phyloP scores from a whole-genome alignment of 2,113 vertebrate genomes.

The Choloepus hoffmanni region DNA sequence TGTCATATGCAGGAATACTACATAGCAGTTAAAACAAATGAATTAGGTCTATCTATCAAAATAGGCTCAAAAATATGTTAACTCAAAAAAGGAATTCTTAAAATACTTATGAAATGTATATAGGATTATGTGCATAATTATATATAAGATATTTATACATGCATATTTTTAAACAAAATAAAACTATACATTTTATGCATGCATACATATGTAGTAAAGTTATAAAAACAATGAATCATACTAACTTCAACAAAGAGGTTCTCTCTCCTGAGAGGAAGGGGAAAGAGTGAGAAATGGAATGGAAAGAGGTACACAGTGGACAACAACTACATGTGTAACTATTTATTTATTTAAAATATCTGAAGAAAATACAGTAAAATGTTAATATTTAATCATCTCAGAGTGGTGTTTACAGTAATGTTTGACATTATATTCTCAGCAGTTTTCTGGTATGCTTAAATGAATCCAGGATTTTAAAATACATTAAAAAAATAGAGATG shows the following conservation, averaged over 20 bases:
- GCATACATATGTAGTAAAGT: background rate
- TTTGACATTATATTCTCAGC: background rate
- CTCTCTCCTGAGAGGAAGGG: background rate
- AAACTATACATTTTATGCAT: background rate
- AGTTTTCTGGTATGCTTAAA: background rate
- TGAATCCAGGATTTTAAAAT: background rate
- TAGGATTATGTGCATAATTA: background rate
- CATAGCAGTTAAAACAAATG: background rate
- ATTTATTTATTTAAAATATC: conserved; percentile 38
- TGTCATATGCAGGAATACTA: background rate
- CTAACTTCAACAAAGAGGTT: background rate
- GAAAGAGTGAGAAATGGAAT: background rate
- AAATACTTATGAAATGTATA: background rate
- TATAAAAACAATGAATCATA: background rate
- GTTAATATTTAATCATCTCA: background rate
- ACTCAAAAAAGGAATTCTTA: background rate
- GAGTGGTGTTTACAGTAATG: background rate
- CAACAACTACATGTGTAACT: background rate
- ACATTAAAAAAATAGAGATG: background rate
- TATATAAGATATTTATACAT: background rate
- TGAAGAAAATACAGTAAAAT: background rate
- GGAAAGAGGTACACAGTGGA: background rate
- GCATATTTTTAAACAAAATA: background rate
- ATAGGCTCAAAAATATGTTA: background rate
- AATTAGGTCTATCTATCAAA: background rate